phyloP scores from a whole-genome alignment of 2,797 vertebrate species.

The Loris lydekkerianus region DNA sequence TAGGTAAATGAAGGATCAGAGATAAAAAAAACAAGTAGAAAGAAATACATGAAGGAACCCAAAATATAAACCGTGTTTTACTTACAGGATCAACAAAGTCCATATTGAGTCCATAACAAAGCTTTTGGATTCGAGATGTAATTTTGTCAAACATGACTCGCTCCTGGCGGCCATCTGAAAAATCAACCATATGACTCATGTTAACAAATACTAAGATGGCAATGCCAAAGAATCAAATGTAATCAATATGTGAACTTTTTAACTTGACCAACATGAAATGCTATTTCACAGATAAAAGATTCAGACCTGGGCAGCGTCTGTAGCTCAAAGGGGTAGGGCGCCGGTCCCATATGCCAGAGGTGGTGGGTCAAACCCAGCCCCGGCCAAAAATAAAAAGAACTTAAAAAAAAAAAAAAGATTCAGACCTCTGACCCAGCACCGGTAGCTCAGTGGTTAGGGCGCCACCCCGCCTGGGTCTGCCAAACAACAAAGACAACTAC shows the following conservation, averaged over 20 bases:
- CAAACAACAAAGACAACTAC: too few relatives aligned
- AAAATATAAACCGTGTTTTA: slow-evolving; percentile 61
- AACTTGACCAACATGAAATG: slow-evolving; percentile 7
- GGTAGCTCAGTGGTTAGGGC: too few relatives aligned
- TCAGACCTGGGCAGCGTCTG: not conserved
- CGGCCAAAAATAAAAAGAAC: too few relatives aligned
- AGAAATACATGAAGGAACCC: not conserved
- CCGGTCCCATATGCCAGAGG: too few relatives aligned
- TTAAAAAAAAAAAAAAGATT: not conserved
- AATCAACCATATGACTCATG: not conserved
- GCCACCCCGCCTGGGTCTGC: too few relatives aligned
- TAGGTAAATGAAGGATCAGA: not conserved
- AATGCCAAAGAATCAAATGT: not conserved
- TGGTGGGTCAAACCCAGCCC: too few relatives aligned
- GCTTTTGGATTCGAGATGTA: slow-evolving; percentile 98
- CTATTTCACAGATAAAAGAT: slow-evolving; percentile 43
- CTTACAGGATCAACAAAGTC: slow-evolving; percentile 99
- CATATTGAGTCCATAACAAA: slow-evolving; percentile 97
- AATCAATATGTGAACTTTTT: slow-evolving; percentile 26
- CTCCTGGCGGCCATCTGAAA: slow-evolving; percentile 96
- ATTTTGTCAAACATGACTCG: slow-evolving; percentile 99
- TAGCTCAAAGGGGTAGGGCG: too few relatives aligned
- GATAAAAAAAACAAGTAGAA: slow-evolving; percentile 31
- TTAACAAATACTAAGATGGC: not conserved
- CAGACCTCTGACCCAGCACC: not conserved